Conservation (phyloP, 2,113 vertebrate species). For the Dascyllus trimaculatus region DNA sequence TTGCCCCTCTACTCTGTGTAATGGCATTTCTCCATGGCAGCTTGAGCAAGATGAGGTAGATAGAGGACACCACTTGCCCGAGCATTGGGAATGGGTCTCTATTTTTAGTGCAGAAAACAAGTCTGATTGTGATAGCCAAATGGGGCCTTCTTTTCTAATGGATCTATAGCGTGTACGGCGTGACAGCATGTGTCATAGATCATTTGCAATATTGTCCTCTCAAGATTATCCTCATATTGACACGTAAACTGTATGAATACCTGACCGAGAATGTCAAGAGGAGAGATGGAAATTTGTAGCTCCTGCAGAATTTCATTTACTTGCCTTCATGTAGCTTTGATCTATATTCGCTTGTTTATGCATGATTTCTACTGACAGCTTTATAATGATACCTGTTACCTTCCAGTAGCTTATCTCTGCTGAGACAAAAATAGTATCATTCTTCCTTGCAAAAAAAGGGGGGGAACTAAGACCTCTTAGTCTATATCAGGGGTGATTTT, state of each 20-base stretch:
- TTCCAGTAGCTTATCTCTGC: slow-evolving; percentile 25
- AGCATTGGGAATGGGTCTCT: slow-evolving; percentile 56
- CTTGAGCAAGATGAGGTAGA: slow-evolving; percentile 68
- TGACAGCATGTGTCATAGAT: slow-evolving; percentile 52
- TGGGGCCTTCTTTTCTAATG: slow-evolving; percentile 44
- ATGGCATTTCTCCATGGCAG: slow-evolving; percentile 73
- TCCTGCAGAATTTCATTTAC: slow-evolving; percentile 49
- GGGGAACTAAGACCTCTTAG: not conserved
- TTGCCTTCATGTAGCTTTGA: slow-evolving; percentile 26
- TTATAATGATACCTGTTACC: slow-evolving; percentile 33
- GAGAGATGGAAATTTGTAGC: slow-evolving; percentile 20
- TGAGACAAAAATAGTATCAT: slow-evolving; percentile 17
- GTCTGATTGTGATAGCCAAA: slow-evolving; percentile 65
- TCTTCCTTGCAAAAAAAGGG: not conserved
- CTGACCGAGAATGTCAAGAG: slow-evolving; percentile 13
- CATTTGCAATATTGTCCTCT: slow-evolving; percentile 52
- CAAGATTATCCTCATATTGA: slow-evolving; percentile 43
- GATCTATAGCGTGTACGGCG: slow-evolving; percentile 43
- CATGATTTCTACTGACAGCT: slow-evolving; percentile 23
- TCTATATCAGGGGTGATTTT: slow-evolving; percentile 13
- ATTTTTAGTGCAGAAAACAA: slow-evolving; percentile 71
- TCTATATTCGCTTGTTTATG: slow-evolving; percentile 41
- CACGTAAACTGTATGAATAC: slow-evolving; percentile 40
- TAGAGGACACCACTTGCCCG: slow-evolving; percentile 67
- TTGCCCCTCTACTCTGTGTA: slow-evolving; percentile 68